phyloP scores from a whole-genome alignment of 2,797 vertebrate genomes.

The Macroramphosus scolopax region DNA sequence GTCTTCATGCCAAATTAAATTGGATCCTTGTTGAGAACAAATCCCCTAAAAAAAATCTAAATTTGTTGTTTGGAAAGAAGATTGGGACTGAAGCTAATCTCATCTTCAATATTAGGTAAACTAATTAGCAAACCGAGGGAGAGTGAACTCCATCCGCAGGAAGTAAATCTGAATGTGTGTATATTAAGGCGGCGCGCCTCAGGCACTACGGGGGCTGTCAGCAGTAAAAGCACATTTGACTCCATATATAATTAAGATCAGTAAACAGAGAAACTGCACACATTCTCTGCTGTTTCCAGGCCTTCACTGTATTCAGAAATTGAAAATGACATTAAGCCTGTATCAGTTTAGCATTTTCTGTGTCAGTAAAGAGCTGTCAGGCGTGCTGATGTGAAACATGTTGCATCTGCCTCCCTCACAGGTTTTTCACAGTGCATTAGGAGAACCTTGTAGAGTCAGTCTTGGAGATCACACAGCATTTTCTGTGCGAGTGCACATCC shows the following conservation, averaged over 20 bases:
- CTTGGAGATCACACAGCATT: constrained; percentile 64
- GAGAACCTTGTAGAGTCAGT: constrained; percentile 54
- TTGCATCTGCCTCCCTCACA: constrained; percentile 64
- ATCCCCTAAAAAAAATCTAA: too few species aligned
- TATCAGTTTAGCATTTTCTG: constrained; percentile 56
- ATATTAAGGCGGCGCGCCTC: too few species aligned
- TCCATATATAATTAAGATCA: constrained; percentile 34
- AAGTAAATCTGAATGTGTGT: too few species aligned
- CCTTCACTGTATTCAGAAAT: too few species aligned
- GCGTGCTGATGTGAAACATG: constrained; percentile 62
- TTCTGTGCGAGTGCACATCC: constrained; percentile 69
- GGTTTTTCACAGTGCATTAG: constrained; percentile 70
- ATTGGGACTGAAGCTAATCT: too few species aligned
- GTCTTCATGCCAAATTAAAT: too few species aligned
- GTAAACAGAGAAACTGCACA: too few species aligned
- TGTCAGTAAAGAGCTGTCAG: constrained; percentile 57
- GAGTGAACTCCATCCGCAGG: too few species aligned
- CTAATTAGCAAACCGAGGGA: constrained; percentile 38
- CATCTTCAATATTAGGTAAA: too few species aligned
- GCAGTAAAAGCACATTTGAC: constrained; percentile 32
- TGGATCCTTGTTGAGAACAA: too few species aligned
- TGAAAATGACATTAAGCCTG: constrained; percentile 54
- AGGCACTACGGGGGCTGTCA: constrained; percentile 25
- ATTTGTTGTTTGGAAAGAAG: too few species aligned
- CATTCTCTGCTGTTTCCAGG: too few species aligned